phyloP scores from a whole-genome alignment of 37 sponge, comb jelly and placozoan species.

The Hormiphora californensis region DNA sequence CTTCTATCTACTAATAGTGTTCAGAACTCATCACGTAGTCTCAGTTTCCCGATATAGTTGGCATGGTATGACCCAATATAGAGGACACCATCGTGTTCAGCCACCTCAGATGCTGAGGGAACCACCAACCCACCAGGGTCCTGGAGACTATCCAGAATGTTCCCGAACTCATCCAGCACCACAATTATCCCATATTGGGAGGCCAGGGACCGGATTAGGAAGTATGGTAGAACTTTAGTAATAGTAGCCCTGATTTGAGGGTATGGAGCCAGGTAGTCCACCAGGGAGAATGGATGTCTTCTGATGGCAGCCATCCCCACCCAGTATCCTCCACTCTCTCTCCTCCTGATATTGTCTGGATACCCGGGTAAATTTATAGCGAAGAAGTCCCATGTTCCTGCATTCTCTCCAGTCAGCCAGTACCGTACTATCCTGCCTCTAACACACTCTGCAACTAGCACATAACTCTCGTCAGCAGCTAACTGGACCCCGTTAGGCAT shows the following conservation, averaged over 20 bases:
- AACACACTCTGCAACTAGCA: slow-evolving; percentile 66
- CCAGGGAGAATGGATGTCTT: slow-evolving; percentile 32
- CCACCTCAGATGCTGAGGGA: background rate
- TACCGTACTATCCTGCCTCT: slow-evolving; percentile 71
- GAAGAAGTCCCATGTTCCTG: slow-evolving; percentile 66
- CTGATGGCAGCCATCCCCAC: slow-evolving; percentile 59
- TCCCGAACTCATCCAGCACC: slow-evolving; percentile 35
- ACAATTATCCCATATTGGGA: slow-evolving; percentile 15
- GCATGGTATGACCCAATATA: slow-evolving; percentile 5
- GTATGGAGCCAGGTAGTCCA: slow-evolving; percentile 4
- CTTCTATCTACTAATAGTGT: too few species aligned
- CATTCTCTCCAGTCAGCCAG: slow-evolving; percentile 57
- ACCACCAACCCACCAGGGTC: slow-evolving; percentile 2
- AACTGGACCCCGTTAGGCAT: slow-evolving; percentile 77
- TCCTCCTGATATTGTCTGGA: slow-evolving; percentile 70
- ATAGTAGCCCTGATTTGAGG: slow-evolving; percentile 8
- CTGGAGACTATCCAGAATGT: slow-evolving; percentile 22
- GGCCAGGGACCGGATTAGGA: background rate
- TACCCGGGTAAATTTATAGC: slow-evolving; percentile 66
- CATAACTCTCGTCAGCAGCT: slow-evolving; percentile 55
- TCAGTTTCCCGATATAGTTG: background rate
- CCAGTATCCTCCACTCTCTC: slow-evolving; percentile 68
- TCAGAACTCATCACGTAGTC: slow-evolving; percentile 8
- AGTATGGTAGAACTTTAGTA: background rate
- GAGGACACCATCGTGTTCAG: background rate